These are phyloP conservation scores for Drosophila nigritarsus DNA, from an alignment of 2,888 invertebrate species.

Conservation along the genomic window DNA sequence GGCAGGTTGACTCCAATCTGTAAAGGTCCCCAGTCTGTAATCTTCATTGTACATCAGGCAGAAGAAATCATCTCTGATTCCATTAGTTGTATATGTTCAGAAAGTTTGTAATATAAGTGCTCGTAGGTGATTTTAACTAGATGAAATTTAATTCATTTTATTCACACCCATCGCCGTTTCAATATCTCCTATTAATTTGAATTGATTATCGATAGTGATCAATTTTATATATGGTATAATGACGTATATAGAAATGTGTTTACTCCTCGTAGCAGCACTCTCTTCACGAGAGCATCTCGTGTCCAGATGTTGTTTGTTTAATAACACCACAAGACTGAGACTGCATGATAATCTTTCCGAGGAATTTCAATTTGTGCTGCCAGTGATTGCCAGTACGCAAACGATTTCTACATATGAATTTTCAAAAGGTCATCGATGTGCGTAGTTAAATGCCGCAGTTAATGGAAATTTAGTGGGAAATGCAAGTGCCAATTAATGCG, in stretches of 20 bases:
- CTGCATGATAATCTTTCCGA: background rate
- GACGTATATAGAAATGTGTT: background rate
- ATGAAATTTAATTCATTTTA: background rate
- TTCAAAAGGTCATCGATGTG: background rate
- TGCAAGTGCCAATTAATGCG: slow-evolving; percentile 9
- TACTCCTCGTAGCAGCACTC: background rate
- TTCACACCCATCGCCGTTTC: background rate
- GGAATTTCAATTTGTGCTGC: background rate
- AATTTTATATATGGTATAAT: background rate
- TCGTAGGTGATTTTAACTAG: background rate
- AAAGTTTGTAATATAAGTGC: background rate
- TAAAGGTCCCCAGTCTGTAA: too few species aligned
- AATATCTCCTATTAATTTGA: background rate
- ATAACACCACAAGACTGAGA: too few species aligned
- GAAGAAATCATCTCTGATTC: background rate
- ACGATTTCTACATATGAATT: background rate
- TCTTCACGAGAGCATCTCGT: background rate
- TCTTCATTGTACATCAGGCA: background rate
- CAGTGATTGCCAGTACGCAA: background rate
- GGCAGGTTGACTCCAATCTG: background rate
- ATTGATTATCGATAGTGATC: background rate
- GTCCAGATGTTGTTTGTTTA: background rate
- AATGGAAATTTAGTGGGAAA: background rate
- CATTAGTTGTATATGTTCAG: background rate
- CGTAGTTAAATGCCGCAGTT: background rate